A percentile compares a stretch with the other conserved stretches of the same genome.
phyloP scores from a whole-genome alignment of 2,797 vertebrate genomes.

The Tachyglossus aculeatus region DNA sequence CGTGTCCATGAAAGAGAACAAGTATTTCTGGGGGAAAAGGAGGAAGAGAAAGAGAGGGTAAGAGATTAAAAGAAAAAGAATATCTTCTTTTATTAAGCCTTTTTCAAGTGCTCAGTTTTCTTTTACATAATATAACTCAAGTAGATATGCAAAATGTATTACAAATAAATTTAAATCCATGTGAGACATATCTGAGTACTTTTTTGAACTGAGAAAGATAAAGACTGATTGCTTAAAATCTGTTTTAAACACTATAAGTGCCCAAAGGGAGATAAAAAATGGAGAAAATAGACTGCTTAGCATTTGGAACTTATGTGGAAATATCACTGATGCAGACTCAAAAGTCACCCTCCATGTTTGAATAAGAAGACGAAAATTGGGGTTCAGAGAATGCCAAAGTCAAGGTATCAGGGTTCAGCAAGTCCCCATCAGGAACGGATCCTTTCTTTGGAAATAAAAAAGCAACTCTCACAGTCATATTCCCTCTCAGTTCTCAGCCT shows the following conservation, averaged over 20 bases:
- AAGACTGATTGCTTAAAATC: background rate
- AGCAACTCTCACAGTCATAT: background rate
- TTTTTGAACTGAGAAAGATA: background rate
- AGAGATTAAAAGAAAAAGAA: background rate
- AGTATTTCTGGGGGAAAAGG: no score
- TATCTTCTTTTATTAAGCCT: background rate
- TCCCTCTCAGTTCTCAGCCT: background rate
- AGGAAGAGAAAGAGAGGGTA: background rate
- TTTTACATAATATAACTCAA: no score
- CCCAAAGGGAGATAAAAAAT: background rate
- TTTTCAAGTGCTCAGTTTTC: no score
- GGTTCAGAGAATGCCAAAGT: background rate
- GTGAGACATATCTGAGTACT: background rate
- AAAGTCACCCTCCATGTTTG: slow-evolving; percentile 5
- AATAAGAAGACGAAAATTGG: background rate
- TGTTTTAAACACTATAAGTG: background rate
- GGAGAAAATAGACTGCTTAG: background rate
- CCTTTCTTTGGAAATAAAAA: background rate
- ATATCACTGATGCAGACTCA: background rate
- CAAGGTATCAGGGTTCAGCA: background rate
- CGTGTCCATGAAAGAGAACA: background rate
- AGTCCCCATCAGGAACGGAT: background rate
- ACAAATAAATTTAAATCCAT: background rate
- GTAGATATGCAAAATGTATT: no score
- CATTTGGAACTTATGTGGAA: background rate